Percentiles rank a stretch among this genome's conserved stretches.
phyloP scores from a whole-genome alignment of 2,888 invertebrate species.

The Prosapia bicincta region DNA sequence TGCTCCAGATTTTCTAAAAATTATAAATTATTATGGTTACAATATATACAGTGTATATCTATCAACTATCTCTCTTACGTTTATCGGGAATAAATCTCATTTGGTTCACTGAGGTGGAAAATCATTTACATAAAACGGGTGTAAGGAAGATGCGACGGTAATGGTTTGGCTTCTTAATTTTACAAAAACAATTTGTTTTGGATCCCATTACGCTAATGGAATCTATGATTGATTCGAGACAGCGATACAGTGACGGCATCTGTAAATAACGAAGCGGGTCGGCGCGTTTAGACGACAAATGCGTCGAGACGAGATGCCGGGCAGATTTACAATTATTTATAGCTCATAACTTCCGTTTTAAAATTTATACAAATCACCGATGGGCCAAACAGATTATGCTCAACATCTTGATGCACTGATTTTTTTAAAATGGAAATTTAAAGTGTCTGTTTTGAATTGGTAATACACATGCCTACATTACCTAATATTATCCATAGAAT shows the following conservation, averaged over 20 bases:
- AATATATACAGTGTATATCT: too few relatives aligned
- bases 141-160: too few relatives aligned
- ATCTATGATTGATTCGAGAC: neutral
- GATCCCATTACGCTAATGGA: neutral
- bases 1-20: too few relatives aligned
- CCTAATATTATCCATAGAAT: too few relatives aligned
- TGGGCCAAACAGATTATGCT: neutral
- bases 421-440: neutral
- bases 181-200: neutral
- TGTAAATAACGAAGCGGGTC: neutral
- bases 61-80: too few relatives aligned
- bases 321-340: neutral
- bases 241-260: neutral
- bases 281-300: neutral
- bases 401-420: neutral
- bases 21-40: too few relatives aligned
- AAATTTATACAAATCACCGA: neutral
- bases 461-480: too few relatives aligned
- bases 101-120: too few relatives aligned
- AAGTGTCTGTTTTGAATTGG: neutral
- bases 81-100: too few relatives aligned
- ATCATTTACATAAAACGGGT: too few relatives aligned
- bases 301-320: neutral
- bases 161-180: too few relatives aligned
- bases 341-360: constrained; percentile 2